A percentile compares a stretch with the other conserved stretches of the same genome.
These are phyloP conservation scores for Caranx melampygus DNA, from an alignment of 2,113 vertebrate genomes.

Conservation along the genomic window DNA sequence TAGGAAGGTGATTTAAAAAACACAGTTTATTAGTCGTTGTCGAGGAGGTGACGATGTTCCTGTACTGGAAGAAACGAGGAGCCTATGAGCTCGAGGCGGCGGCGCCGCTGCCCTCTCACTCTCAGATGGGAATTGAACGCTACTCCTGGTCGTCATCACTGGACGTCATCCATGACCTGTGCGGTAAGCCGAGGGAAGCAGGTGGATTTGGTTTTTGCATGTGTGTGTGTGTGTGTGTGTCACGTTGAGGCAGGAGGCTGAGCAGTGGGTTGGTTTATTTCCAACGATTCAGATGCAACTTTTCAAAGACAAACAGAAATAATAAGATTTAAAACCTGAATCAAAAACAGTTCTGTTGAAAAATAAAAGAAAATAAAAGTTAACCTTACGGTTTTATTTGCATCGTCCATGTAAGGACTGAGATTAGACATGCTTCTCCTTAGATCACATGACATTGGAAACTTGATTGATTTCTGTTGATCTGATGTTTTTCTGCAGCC, in stretches of 20 bases:
- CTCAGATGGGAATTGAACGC: conserved; percentile 82
- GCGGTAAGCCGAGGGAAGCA: conserved; percentile 83
- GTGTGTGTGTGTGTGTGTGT: not conserved
- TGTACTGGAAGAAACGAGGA: conserved; percentile 93
- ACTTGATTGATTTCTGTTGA: too few species aligned
- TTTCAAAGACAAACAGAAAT: not conserved
- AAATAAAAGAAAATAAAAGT: too few species aligned
- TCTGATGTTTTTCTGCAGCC: too few species aligned
- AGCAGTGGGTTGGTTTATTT: not conserved
- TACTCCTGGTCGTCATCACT: conserved; percentile 93
- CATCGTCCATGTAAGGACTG: too few species aligned
- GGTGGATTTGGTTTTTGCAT: conserved; percentile 11
- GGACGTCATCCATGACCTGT: conserved; percentile 87
- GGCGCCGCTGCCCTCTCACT: conserved; percentile 81
- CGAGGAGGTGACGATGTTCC: conserved; percentile 85
- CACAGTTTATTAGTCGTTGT: not conserved
- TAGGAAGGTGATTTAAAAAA: not conserved
- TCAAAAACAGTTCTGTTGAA: too few species aligned
- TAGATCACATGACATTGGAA: too few species aligned
- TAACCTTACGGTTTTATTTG: too few species aligned
- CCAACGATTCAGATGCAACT: too few species aligned
- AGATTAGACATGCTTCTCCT: too few species aligned
- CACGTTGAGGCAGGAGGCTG: too few species aligned
- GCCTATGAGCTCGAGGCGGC: conserved; percentile 92
- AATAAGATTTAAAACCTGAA: too few species aligned